Base-by-base conservation (phyloP, 1,140 invertebrate genomes). In the Leptinotarsa lineolata region DNA sequence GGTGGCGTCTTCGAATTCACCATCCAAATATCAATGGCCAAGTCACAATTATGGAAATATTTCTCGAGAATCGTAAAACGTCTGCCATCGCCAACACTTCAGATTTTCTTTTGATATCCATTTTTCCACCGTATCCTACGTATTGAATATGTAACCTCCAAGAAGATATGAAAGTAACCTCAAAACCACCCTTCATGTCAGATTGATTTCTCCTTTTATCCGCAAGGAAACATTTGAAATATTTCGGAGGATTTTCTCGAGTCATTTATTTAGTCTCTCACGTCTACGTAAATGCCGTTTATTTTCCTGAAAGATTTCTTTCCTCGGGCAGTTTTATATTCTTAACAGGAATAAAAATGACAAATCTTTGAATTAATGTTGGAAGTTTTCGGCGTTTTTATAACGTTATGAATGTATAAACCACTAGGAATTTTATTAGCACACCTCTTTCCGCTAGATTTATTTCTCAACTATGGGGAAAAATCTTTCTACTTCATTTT, bases 341-440 rank as follows among this genome's bases (percentile, higher is more conserved):
- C 61, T 64, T 64, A 64, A 64, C 61, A 64, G 20, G 61, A 64
- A 64, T 64, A 64, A 64, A 64, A 64, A 64, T 64, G 61, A 64
- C 61, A 64, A 64, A 64, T 64, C 61, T 30, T 64, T 24, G 61
- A 64, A 64, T 64, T 64, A 64, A 64, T 64, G 61, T 21, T 30
- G 16, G 61, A 64, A 64, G 20, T 64, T 64, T 64, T 21, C n/a
- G 21, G 61, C 20, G n/a, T 64, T 64, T 64, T 64, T 64, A 21
- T 64, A 64, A 13, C 61, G 61, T 21, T 30, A 64, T 64, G 61
- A 64, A 64, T 64, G 61, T 64, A 64, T 64, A 64, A 64, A 30
- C 61, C 21, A 64, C 61, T 15, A 20, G 21, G 20, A 64, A 64
- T 64, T 64, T 64, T 64, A 64, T 64, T 64, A 64, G 61, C 61